Percentiles rank a stretch among this genome's conserved stretches.
Evolutionary conservation across 2,888 invertebrate genomes (phyloP).

Genomic region (Dicycla oo): DNA sequence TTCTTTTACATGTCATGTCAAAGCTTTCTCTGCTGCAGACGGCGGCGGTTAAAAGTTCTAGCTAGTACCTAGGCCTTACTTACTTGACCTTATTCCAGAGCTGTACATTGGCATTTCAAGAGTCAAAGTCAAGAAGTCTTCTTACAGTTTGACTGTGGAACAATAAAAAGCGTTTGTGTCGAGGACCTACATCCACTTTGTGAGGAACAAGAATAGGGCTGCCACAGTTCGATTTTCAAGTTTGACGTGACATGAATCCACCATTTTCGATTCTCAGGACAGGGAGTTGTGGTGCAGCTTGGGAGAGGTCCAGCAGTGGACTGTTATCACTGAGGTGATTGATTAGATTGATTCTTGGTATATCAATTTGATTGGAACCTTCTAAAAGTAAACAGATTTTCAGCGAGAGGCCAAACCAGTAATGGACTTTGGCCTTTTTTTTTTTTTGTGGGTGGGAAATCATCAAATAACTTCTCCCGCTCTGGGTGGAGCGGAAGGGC

Average conservation of each 20-base stretch:
- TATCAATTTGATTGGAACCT: background rate
- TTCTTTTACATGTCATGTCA: too few relatives aligned
- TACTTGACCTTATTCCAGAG: conserved; percentile 16
- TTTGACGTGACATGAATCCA: background rate
- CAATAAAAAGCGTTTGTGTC: conserved; percentile 28
- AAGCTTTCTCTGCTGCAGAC: background rate
- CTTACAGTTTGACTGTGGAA: conserved; percentile 19
- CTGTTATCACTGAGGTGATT: too few relatives aligned
- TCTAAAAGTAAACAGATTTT: background rate
- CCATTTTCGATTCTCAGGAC: background rate
- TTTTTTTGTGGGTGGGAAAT: too few relatives aligned
- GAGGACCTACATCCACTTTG: conserved; percentile 21
- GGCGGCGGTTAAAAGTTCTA: background rate
- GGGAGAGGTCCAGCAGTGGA: too few relatives aligned
- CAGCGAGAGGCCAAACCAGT: background rate
- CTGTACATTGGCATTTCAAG: conserved; percentile 3
- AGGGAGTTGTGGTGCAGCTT: too few relatives aligned
- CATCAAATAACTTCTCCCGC: too few relatives aligned
- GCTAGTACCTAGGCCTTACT: background rate
- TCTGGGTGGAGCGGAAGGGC: too few relatives aligned
- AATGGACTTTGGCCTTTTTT: too few relatives aligned
- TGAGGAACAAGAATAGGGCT: background rate
- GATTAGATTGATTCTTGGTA: too few relatives aligned
- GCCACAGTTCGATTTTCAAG: background rate
- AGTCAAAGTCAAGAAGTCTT: too few relatives aligned